Evolutionary conservation across 2,888 invertebrate genomes (phyloP), one percentile per base, ranked within the genome.

Genomic region (Pteria penguin): DNA sequence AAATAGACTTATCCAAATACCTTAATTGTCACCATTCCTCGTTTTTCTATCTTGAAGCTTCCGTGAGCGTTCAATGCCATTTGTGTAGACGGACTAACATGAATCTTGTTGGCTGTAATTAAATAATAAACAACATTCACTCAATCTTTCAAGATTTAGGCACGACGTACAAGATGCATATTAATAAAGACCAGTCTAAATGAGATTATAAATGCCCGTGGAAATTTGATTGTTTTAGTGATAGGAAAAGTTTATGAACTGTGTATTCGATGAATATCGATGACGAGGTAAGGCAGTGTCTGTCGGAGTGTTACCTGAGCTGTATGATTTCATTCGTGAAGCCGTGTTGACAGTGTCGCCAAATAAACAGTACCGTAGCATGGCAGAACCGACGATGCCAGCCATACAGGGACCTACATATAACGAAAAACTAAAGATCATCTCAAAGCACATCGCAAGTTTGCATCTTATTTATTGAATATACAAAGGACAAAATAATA

Each of bases 1-100:
- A n/a, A n/a, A n/a, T n/a, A n/a, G n/a, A n/a, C n/a, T n/a, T n/a
- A n/a, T n/a, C n/a, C n/a, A 72, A 31, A 67, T 76, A 82, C 83
- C 82, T 83, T 83, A 2, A 83, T 75, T 22, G 75, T 71, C 61
- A 83, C 82, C 27, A 71, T 78, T 22, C 82, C 83, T 26, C 83
- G 58, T 27, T 77, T 72, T 68, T 79, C 75, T 63, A 82, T 76
- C 18, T 73, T 74, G 36, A 77, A 83, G 52, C 76, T 79, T 4
- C 81, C 79, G 18, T 76, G 75, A 45, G 79, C 81, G 63, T 69
- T 67, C 63, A 83, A 63, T 18, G 73, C 70, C 8, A 60, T 32
- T 31, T 79, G 78, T 0, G 83, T 79, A 18, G 79, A 77, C n/a
- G 80, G 82, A 27, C 83, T 83, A 24, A 83, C 78, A 24, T 83